These are phyloP conservation scores for Ophiodon elongatus DNA, from an alignment of 2,113 vertebrate species.

Conservation along the genomic window DNA sequence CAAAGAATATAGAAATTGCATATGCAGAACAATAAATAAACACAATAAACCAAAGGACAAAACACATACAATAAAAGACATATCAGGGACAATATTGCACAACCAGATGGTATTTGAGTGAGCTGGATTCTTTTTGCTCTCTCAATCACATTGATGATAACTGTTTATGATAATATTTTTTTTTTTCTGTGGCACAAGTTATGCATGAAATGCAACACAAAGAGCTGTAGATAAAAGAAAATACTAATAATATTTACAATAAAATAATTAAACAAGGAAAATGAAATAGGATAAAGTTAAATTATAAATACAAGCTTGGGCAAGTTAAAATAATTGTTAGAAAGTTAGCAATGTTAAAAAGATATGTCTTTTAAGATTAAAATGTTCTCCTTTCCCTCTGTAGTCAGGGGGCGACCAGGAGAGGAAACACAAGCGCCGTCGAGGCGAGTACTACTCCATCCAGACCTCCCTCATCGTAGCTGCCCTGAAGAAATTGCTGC, in stretches of 20 bases:
- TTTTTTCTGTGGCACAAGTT: background rate
- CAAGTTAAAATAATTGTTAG: background rate
- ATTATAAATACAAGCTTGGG: background rate
- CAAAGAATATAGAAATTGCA: too few species aligned
- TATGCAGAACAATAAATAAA: background rate
- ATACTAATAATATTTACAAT: background rate
- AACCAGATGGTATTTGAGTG: background rate
- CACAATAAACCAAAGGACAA: background rate
- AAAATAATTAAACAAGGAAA: background rate
- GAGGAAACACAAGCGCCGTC: slow-evolving; percentile 91
- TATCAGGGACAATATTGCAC: background rate
- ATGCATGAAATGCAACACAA: background rate
- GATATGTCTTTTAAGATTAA: background rate
- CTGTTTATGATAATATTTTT: background rate
- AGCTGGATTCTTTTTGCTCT: background rate
- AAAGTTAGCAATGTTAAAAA: background rate
- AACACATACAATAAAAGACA: background rate
- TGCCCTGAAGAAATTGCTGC: slow-evolving; percentile 97
- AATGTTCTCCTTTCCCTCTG: background rate
- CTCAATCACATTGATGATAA: background rate
- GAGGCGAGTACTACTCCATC: slow-evolving; percentile 95
- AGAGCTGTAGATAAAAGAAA: background rate
- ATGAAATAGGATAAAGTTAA: background rate
- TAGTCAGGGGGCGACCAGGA: slow-evolving; percentile 90
- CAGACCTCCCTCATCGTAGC: slow-evolving; percentile 97